phyloP scores from a whole-genome alignment of 2,888 invertebrate genomes.

The Drosophila paranaensis region DNA sequence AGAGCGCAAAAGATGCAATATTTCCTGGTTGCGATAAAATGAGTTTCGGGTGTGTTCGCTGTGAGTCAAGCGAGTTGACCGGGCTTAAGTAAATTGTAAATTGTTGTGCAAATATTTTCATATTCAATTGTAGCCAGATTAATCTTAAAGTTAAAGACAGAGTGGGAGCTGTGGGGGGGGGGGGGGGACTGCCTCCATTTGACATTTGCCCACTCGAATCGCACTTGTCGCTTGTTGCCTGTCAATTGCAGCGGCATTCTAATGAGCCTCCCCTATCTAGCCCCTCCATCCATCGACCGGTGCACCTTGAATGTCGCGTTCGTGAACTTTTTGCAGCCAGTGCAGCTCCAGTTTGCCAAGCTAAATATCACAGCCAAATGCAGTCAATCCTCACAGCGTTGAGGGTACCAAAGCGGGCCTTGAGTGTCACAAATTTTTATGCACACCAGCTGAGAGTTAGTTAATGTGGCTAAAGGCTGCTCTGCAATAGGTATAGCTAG shows the following conservation, averaged over 20 bases:
- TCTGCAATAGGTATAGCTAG: no score
- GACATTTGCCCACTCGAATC: slow-evolving; percentile 48
- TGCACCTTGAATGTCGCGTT: slow-evolving; percentile 56
- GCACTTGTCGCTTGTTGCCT: slow-evolving; percentile 56
- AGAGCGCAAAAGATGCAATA: slow-evolving; percentile 47
- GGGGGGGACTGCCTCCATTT: slow-evolving; percentile 18
- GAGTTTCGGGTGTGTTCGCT: slow-evolving; percentile 48
- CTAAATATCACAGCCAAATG: slow-evolving; percentile 64
- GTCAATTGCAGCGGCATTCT: slow-evolving; percentile 66
- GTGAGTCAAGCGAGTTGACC: slow-evolving; percentile 48
- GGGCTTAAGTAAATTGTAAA: slow-evolving; percentile 37
- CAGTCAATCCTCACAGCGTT: slow-evolving; percentile 28
- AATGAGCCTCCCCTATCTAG: slow-evolving; percentile 51
- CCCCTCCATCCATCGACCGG: slow-evolving; percentile 26
- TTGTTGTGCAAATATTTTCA: slow-evolving; percentile 53
- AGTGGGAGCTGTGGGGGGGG: background rate
- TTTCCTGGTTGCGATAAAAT: slow-evolving; percentile 81
- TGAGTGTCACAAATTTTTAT: slow-evolving; percentile 15
- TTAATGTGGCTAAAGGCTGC: background rate
- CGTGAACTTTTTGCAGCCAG: slow-evolving; percentile 65
- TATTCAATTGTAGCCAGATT: slow-evolving; percentile 42
- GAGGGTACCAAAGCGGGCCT: background rate
- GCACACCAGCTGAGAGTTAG: background rate
- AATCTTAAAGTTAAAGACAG: slow-evolving; percentile 11
- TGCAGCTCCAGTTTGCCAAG: slow-evolving; percentile 41